phyloP scores from a whole-genome alignment of 2,113 vertebrate genomes.

The Acanthochromis polyacanthus region DNA sequence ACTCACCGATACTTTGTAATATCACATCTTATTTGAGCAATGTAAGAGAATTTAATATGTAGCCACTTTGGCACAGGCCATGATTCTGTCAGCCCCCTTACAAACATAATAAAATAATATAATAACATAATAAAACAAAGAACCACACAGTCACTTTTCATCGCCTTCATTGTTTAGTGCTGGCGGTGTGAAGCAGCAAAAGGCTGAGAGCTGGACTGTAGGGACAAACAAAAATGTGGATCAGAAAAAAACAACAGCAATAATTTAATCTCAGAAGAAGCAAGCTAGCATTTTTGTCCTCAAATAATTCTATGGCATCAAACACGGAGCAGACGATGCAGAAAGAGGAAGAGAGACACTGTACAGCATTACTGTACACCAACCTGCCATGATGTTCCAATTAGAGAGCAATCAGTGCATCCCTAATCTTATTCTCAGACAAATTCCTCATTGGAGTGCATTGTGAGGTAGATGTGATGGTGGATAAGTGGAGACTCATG shows the following conservation, averaged over 20 bases:
- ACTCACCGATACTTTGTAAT: background rate
- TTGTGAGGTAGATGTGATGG: constrained; percentile 2
- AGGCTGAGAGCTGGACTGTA: background rate
- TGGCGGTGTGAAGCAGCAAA: background rate
- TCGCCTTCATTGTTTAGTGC: background rate
- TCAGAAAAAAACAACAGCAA: background rate
- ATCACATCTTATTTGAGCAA: background rate
- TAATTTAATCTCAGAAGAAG: background rate
- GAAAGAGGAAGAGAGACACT: background rate
- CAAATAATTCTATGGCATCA: background rate
- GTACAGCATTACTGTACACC: constrained; percentile 3
- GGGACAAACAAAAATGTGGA: background rate
- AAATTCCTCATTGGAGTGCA: background rate
- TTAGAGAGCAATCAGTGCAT: constrained; percentile 15
- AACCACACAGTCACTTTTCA: background rate
- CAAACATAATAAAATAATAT: too few relatives aligned
- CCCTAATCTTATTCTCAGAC: constrained; percentile 9
- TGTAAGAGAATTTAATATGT: background rate
- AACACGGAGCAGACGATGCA: background rate
- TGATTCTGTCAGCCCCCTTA: too few relatives aligned
- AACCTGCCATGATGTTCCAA: constrained; percentile 20
- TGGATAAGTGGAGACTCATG: background rate
- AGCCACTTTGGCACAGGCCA: too few relatives aligned
- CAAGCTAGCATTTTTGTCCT: background rate
- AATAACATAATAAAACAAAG: background rate